These are phyloP conservation scores for Anagrus nilaparvatae DNA, from an alignment of 1,140 invertebrate genomes.

Conservation along the genomic window DNA sequence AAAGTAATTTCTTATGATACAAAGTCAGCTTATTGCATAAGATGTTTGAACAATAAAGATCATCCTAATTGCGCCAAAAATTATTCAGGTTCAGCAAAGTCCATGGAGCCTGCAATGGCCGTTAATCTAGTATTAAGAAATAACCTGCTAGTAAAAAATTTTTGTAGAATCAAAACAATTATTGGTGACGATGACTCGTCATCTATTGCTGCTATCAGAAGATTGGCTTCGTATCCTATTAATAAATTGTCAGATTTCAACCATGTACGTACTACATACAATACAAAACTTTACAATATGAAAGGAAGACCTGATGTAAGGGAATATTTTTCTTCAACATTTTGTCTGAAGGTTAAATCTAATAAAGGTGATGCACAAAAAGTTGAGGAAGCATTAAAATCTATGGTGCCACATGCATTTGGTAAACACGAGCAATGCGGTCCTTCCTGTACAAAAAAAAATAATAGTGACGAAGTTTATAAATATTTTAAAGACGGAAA, in stretches of 20 bases:
- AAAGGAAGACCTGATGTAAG: too few relatives aligned
- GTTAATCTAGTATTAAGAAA: too few relatives aligned
- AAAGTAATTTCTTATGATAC: too few relatives aligned
- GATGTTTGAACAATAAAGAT: too few relatives aligned
- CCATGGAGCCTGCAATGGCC: too few relatives aligned
- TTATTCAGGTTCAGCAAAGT: too few relatives aligned
- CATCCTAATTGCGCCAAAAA: too few relatives aligned
- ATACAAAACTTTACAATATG: too few relatives aligned
- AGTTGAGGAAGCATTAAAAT: neutral
- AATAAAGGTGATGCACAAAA: neutral
- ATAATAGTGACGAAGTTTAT: slow-evolving; percentile 5
- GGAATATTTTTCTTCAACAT: slow-evolving; percentile 1
- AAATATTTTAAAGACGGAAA: slow-evolving; percentile 7
- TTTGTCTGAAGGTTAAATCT: neutral
- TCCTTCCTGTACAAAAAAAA: neutral
- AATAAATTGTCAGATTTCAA: slow-evolving; percentile 1
- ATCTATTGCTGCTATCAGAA: slow-evolving; percentile 1
- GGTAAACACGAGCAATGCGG: slow-evolving; percentile 2
- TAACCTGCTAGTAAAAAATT: too few relatives aligned
- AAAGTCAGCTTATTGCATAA: too few relatives aligned
- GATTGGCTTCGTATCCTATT: neutral
- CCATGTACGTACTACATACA: too few relatives aligned
- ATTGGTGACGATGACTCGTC: slow-evolving; percentile 4
- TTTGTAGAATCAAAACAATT: neutral
- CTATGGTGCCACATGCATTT: slow-evolving; percentile 2